Conservation (phyloP, 92 coral and sea anemone genomes). For the Meandrina meandrites region DNA sequence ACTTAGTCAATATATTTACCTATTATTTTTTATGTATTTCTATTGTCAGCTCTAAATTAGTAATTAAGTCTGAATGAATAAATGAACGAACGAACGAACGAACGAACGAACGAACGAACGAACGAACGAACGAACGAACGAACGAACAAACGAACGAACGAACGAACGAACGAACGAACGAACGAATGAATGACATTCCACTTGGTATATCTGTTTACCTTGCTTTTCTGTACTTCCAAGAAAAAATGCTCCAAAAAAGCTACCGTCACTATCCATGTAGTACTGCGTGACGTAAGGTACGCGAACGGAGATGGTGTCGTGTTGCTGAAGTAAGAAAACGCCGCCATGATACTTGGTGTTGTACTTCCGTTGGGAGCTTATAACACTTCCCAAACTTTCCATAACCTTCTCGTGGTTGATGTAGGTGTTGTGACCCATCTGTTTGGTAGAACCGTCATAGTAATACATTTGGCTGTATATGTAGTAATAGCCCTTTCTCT, state of each 20-base stretch:
- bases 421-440: slow-evolving; percentile 58
- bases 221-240: not conserved
- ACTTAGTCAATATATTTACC: too few species aligned
- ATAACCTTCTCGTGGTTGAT: slow-evolving; percentile 59
- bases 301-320: slow-evolving; percentile 64
- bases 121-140: too few species aligned
- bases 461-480: slow-evolving; percentile 87
- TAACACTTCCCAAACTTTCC: slow-evolving; percentile 39
- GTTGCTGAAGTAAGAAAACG: slow-evolving; percentile 62
- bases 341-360: slow-evolving; percentile 89
- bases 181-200: too few species aligned
- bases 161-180: too few species aligned
- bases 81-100: too few species aligned
- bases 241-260: slow-evolving; percentile 81
- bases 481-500: slow-evolving; percentile 74
- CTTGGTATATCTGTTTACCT: not conserved
- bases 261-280: slow-evolving; percentile 20
- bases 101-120: too few species aligned
- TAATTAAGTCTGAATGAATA: too few species aligned
- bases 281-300: slow-evolving; percentile 24
- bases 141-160: too few species aligned
- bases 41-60: too few species aligned
- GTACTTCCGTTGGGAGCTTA: slow-evolving; percentile 7
- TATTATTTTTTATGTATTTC: too few species aligned
- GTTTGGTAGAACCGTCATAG: slow-evolving; percentile 25